Percentiles rank a stretch among this genome's conserved stretches.
Evolutionary conservation across 1,140 invertebrate species (phyloP).

Genomic region (Drosophila truncata): DNA sequence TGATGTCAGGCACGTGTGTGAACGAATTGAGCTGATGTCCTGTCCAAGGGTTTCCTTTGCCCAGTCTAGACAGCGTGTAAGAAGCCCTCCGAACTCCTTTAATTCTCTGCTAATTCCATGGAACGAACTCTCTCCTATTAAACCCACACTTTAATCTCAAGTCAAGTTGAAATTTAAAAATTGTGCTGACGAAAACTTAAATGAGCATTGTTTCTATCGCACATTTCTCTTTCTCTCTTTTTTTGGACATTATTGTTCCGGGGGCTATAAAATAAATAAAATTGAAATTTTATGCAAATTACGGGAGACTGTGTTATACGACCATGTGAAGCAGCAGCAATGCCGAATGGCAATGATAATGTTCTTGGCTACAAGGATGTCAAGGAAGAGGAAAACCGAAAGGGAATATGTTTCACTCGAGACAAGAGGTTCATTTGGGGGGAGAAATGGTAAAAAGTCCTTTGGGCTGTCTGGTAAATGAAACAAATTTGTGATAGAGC

Average conservation of each 20-base stretch:
- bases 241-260: slow-evolving; percentile 47
- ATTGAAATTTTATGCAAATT: slow-evolving; percentile 81
- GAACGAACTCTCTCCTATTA: background rate
- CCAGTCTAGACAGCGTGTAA: slow-evolving; percentile 43
- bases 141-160: slow-evolving; percentile 12
- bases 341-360: slow-evolving; percentile 48
- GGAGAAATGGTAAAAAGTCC: slow-evolving; percentile 27
- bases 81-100: background rate
- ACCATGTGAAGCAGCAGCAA: slow-evolving; percentile 40
- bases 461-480: slow-evolving; percentile 27
- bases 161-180: slow-evolving; percentile 9
- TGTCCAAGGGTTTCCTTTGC: slow-evolving; percentile 38
- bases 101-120: background rate
- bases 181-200: slow-evolving; percentile 43
- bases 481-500: slow-evolving; percentile 12
- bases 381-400: slow-evolving; percentile 11
- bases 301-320: slow-evolving; percentile 20
- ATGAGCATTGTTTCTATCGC: slow-evolving; percentile 39
- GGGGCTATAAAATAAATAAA: slow-evolving; percentile 80
- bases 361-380: slow-evolving; percentile 5
- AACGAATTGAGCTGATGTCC: slow-evolving; percentile 7
- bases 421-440: slow-evolving; percentile 36
- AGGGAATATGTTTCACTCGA: slow-evolving; percentile 65
- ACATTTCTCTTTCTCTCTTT: background rate
- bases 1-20: slow-evolving; percentile 62